Percentiles rank a stretch among this genome's conserved stretches.
Evolutionary conservation across 1,140 invertebrate species (phyloP).

Genomic region (Heliconius himera): DNA sequence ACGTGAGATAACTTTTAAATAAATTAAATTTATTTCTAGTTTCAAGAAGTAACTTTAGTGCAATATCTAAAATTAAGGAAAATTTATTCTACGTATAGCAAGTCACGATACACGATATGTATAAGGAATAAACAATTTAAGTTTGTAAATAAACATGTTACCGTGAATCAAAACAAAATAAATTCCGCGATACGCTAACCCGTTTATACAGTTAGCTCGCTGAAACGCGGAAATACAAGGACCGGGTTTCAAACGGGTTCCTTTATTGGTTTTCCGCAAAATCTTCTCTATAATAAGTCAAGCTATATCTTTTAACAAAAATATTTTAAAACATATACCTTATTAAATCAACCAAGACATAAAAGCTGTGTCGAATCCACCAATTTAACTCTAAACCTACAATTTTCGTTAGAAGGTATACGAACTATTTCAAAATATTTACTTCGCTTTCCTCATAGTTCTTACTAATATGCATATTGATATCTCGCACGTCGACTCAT

Average conservation of each 20-base stretch:
- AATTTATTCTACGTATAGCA: slow-evolving; percentile 44
- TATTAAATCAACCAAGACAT: not conserved
- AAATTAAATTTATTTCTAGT: not conserved
- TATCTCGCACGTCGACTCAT: slow-evolving; percentile 18
- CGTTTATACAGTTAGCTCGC: slow-evolving; percentile 72
- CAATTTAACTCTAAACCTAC: not conserved
- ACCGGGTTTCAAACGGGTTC: slow-evolving; percentile 55
- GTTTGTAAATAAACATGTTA: slow-evolving; percentile 66
- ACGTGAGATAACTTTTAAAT: not conserved
- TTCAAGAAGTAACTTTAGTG: no score
- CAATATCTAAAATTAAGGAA: slow-evolving; percentile 33
- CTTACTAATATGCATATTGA: slow-evolving; percentile 18
- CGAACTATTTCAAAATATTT: slow-evolving; percentile 17
- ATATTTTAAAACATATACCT: not conserved
- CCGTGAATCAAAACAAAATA: slow-evolving; percentile 45
- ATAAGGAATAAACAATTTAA: slow-evolving; percentile 42
- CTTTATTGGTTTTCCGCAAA: slow-evolving; percentile 53
- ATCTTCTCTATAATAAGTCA: slow-evolving; percentile 24
- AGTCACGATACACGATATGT: slow-evolving; percentile 31
- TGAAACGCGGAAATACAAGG: slow-evolving; percentile 66
- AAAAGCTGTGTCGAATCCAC: not conserved
- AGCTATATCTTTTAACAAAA: not conserved
- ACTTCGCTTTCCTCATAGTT: not conserved
- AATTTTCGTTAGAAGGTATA: not conserved
- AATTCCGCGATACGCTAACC: slow-evolving; percentile 56